phyloP scores from a whole-genome alignment of 2,888 invertebrate species.

The Tetranychus piercei region DNA sequence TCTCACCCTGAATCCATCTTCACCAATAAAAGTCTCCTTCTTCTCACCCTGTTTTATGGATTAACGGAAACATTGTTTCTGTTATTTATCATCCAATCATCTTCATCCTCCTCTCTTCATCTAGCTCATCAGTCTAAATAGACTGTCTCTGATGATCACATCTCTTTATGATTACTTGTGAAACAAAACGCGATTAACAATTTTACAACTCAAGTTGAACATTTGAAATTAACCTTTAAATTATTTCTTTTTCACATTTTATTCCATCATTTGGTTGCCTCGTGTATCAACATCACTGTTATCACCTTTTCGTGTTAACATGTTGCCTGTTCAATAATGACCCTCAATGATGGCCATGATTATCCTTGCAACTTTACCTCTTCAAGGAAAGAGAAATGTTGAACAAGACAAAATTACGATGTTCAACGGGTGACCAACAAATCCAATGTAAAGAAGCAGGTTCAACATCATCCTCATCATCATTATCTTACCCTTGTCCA shows the following conservation, averaged over 20 bases:
- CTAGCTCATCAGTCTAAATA: too few species aligned
- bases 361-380: neutral
- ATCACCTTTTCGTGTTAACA: neutral
- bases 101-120: too few species aligned
- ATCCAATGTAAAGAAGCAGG: neutral
- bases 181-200: too few species aligned
- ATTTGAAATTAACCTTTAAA: neutral
- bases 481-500: neutral
- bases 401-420: neutral
- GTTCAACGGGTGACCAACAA: neutral
- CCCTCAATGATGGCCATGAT: neutral
- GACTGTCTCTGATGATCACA: too few species aligned
- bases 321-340: neutral
- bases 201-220: too few species aligned
- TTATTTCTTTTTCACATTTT: neutral
- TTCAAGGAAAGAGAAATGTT: neutral
- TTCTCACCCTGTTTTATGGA: too few species aligned
- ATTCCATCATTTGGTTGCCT: neutral
- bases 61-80: too few species aligned
- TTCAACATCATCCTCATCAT: neutral
- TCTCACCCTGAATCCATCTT: neutral
- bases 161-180: too few species aligned
- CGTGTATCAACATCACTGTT: neutral
- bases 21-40: too few species aligned
- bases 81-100: too few species aligned